Evolutionary conservation across 1,140 invertebrate species (phyloP).

Genomic region (Schmidtea mediterranea): DNA sequence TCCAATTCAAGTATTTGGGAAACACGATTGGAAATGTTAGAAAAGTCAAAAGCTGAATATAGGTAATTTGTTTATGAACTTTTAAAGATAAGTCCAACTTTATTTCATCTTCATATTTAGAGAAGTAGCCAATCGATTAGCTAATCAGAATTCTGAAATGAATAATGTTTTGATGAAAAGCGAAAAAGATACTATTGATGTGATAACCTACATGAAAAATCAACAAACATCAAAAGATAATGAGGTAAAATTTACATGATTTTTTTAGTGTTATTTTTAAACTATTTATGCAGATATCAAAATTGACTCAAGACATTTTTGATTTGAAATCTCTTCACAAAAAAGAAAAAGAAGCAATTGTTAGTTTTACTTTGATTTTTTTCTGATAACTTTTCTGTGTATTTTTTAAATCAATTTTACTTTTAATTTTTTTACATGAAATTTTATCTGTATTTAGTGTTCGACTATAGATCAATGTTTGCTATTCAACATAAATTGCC

Average conservation of each 20-base stretch:
- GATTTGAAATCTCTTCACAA: slow-evolving; percentile 17
- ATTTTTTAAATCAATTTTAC: no score
- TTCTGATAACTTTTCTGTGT: neutral
- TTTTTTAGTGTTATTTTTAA: neutral
- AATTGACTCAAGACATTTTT: slow-evolving; percentile 15
- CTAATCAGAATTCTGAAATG: slow-evolving; percentile 22
- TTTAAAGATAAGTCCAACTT: neutral
- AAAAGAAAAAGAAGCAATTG: slow-evolving; percentile 20
- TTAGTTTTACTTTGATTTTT: slow-evolving; percentile 8
- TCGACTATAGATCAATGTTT: no score
- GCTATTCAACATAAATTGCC: no score
- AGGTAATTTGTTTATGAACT: slow-evolving; percentile 12
- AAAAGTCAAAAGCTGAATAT: slow-evolving; percentile 18
- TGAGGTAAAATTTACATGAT: slow-evolving; percentile 11
- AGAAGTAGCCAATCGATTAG: slow-evolving; percentile 19
- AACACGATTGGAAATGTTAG: slow-evolving; percentile 16
- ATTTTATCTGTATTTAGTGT: no score
- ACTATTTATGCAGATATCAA: slow-evolving; percentile 14
- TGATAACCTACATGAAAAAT: slow-evolving; percentile 23
- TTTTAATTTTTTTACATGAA: no score
- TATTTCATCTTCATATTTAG: slow-evolving; percentile 8
- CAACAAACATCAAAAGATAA: slow-evolving; percentile 23
- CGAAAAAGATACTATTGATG: slow-evolving; percentile 27
- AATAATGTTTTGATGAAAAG: slow-evolving; percentile 19
- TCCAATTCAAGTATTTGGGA: slow-evolving; percentile 24